These are phyloP conservation scores for Sericinus montela DNA, from an alignment of 2,888 invertebrate species.

Conservation along the genomic window DNA sequence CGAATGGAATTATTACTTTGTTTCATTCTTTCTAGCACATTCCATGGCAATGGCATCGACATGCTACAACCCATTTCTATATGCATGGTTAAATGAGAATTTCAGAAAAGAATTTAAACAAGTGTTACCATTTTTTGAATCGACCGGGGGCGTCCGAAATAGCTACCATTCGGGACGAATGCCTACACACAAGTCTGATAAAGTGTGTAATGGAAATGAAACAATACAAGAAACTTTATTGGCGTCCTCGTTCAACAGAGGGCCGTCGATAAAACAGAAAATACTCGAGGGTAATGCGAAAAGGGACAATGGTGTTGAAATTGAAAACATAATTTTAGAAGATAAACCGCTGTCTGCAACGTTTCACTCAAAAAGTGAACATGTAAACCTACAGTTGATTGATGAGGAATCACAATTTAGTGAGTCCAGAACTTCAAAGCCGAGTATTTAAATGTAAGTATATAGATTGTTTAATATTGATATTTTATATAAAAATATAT, in stretches of 20 bases:
- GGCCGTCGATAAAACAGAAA: slow-evolving; percentile 63
- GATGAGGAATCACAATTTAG: slow-evolving; percentile 62
- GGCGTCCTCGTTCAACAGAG: slow-evolving; percentile 77
- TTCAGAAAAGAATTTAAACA: slow-evolving; percentile 96
- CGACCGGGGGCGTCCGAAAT: slow-evolving; percentile 69
- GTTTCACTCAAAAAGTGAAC: slow-evolving; percentile 57
- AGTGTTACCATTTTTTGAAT: slow-evolving; percentile 83
- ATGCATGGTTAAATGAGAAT: slow-evolving; percentile 98
- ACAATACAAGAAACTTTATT: slow-evolving; percentile 84
- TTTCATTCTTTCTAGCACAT: slow-evolving; percentile 95
- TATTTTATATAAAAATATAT: no score
- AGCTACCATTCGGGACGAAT: slow-evolving; percentile 68
- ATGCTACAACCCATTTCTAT: slow-evolving; percentile 97
- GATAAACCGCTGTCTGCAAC: slow-evolving; percentile 59
- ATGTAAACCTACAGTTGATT: slow-evolving; percentile 62
- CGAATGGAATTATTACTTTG: slow-evolving; percentile 88
- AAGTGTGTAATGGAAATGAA: slow-evolving; percentile 87
- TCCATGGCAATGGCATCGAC: slow-evolving; percentile 97
- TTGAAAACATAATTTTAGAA: slow-evolving; percentile 77
- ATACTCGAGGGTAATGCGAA: slow-evolving; percentile 51
- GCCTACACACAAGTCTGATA: slow-evolving; percentile 79
- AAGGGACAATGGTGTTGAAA: slow-evolving; percentile 77
- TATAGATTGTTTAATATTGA: no score
- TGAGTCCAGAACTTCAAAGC: slow-evolving; percentile 43
- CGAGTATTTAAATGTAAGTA: slow-evolving; percentile 53